Percentiles rank a stretch among this genome's conserved stretches.
Conservation (phyloP, 2,113 vertebrate genomes). For the Hippotragus niger region DNA sequence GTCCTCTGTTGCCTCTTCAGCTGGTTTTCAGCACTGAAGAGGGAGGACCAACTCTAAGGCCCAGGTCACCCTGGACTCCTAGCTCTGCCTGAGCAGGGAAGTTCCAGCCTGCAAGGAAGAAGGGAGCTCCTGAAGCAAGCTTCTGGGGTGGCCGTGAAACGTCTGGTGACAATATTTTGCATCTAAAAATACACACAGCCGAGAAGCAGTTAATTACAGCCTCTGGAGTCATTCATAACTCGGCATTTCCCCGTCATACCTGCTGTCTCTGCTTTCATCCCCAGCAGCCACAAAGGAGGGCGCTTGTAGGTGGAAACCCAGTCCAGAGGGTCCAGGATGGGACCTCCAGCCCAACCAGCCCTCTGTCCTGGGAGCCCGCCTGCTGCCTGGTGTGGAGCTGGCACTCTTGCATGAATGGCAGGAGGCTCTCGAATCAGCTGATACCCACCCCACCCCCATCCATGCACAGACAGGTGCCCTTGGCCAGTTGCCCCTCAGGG, state of each 20-base stretch:
- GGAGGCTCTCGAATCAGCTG: neutral
- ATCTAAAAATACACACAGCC: conserved; percentile 63
- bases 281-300: neutral
- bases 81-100: neutral
- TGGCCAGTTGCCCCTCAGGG: neutral
- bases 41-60: neutral
- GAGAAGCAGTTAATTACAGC: conserved; percentile 60
- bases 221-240: conserved; percentile 60
- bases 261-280: neutral
- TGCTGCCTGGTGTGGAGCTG: neutral
- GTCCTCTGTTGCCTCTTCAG: accelerated
- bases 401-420: neutral
- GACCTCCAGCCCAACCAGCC: neutral
- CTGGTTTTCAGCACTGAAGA: neutral
- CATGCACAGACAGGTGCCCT: neutral
- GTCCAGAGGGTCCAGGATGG: neutral
- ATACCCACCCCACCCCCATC: neutral
- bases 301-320: neutral
- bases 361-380: neutral
- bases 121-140: neutral
- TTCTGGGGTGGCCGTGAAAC: neutral
- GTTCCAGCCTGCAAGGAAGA: neutral
- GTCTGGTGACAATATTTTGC: conserved; percentile 58
- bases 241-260: neutral
- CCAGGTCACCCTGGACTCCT: neutral